Evolutionary conservation across 2,113 vertebrate genomes (phyloP), one percentile per base, ranked within the genome.

Genomic region (Sinocyclocheilus grahami): DNA sequence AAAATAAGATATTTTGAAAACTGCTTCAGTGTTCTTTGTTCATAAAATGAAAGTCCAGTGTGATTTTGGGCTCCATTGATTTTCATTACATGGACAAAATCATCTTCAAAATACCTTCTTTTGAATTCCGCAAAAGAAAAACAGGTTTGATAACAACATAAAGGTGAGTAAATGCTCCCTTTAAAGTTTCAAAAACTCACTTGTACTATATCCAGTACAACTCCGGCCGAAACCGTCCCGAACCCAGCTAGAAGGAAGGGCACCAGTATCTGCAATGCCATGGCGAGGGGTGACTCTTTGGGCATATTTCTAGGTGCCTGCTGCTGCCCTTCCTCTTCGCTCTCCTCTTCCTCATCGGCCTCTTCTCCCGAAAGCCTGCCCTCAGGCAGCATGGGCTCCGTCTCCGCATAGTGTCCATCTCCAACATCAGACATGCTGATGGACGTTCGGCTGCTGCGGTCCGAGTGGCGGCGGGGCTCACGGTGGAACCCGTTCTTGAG

Each of bases 121-220:
- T 20, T 69, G 13, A 1, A 8, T 20, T 39, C 1, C 5, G 5
- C 18, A 60, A 60, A 9, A 2, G 53, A 60, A 30, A 5, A 72
- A n/a, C 9, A n/a, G 37, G 37, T 62, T 62, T 62, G 22, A 22
- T n/a, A 62, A 55, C 8, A n/a, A 62, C 22, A 20, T 60, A 62
- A n/a, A 62, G 58, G 7, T 22, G 71, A 74, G 20, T 71, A 76
- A 77, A 77, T 8, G 13, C 42, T 51, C 13, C 46, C 74, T 69
- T 69, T 72, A 72, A 72, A 13, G 20, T n/a, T 22, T 80, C 11
- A 30, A 14, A 76, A 58, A 63, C 95, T 89, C 89, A 99, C 98
- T 96, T 99, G 98, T 7, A 99, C 98, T 79, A 99, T 93, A 87
- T 99, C 98, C 91, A 99, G 94, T 91, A 99, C 97, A 96, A 99